Evolutionary conservation across 2,888 invertebrate species (phyloP), one percentile per base, ranked within the genome.

Genomic region (Sabatieria punctata): DNA sequence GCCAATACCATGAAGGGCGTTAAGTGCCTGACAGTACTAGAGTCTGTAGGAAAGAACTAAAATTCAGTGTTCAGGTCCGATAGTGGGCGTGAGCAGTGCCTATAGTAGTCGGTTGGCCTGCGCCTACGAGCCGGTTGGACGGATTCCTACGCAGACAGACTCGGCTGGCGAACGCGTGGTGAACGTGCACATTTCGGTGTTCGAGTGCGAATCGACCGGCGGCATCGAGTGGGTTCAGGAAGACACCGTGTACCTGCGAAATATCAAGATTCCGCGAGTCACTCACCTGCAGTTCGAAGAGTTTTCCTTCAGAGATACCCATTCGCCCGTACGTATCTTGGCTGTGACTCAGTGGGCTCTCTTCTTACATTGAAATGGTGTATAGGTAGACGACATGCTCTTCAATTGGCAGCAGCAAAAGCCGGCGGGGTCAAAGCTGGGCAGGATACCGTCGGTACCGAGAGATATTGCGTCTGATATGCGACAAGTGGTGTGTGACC

Each of bases 181-280:
- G 37, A 40, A 52, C 40, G 40, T 61, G 11, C 52, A 60, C 68
- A 88, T 97, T 6, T 86, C 89, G 39, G 91, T 97, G 53, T 95
- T 91, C 70, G 97, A 97, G 67, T 99, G 97, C 66, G 97, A 97
- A 71, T 93, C 93, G 54, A 91, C 91, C 4, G 97, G 89, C 42
- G 93, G 76, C 30, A 30, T 15, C 8, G 74, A 75, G 57, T 95
- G 93, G 93, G 75, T 89, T 39, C 71, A 89, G 13, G 93, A 95
- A 65, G 93, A 95, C 59, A 86, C 85, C 1, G 89, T 95, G 55
- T 85, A 89, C 55, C 68, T 95, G 58, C 80, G 84, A 64, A 89
- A 91, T 64, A 85, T 91, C 51, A 82, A 83, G 63, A 68, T 91
- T 19, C 68, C 59, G 15, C 49, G 56, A 43, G 50, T 48, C 11